These are phyloP conservation scores for Drosophila kikkawai DNA, from an alignment of 1,140 invertebrate genomes.

Conservation along the genomic window DNA sequence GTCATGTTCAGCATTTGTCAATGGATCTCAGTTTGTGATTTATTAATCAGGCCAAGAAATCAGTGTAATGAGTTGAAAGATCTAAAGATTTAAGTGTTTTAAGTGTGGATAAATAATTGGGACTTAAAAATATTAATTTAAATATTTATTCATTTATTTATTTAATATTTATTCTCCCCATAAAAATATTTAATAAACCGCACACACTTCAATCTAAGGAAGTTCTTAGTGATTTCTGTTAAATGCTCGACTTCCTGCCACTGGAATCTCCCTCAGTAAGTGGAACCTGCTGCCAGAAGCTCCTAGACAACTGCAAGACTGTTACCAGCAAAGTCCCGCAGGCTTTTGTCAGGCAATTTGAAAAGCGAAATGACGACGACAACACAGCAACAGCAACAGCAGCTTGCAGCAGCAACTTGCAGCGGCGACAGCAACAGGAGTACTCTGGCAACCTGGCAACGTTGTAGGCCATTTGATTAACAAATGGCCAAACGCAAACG, in stretches of 20 bases:
- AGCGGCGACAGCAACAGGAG: constrained; percentile 16
- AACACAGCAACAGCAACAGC: constrained; percentile 35
- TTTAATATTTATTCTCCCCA: too few species aligned
- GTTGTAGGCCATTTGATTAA: constrained; percentile 83
- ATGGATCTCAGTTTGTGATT: constrained; percentile 19
- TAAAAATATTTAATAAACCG: neutral
- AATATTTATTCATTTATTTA: too few species aligned
- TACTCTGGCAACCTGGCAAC: constrained; percentile 44
- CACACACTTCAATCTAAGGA: constrained; percentile 6
- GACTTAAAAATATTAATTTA: too few species aligned
- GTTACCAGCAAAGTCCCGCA: constrained; percentile 59
- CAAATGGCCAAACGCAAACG: constrained; percentile 81
- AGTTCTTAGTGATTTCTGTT: constrained; percentile 24
- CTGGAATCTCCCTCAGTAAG: constrained; percentile 32
- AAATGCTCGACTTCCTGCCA: constrained; percentile 62
- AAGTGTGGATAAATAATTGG: too few species aligned
- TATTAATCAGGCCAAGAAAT: constrained; percentile 21
- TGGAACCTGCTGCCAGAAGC: constrained; percentile 39
- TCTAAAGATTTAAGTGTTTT: neutral
- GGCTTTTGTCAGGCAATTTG: constrained; percentile 74
- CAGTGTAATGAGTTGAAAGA: constrained; percentile 14
- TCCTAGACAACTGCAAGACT: constrained; percentile 34
- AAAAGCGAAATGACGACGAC: constrained; percentile 79
- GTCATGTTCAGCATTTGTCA: constrained; percentile 43
- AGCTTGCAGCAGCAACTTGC: constrained; percentile 13